Percentiles rank a stretch among this genome's conserved stretches.
phyloP scores from a whole-genome alignment of 2,797 vertebrate species.

The Heterohyrax brucei region DNA sequence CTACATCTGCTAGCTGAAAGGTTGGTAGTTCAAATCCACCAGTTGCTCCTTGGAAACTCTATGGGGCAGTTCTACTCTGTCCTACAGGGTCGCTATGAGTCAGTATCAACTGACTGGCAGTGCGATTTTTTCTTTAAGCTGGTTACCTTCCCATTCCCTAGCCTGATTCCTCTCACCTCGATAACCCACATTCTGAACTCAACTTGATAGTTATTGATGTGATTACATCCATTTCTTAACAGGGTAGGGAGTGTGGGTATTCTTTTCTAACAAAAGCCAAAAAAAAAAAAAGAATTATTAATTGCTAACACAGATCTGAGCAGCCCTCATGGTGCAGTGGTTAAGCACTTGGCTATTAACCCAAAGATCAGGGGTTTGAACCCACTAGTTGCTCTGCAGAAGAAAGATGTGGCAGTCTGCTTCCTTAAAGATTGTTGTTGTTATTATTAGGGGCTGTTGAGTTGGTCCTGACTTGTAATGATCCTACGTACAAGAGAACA shows the following conservation, averaged over 20 bases:
- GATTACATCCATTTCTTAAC: neutral
- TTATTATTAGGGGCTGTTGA: too few species aligned
- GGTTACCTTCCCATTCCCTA: neutral
- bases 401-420: neutral
- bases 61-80: too few species aligned
- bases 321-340: neutral
- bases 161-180: neutral
- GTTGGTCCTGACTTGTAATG: too few species aligned
- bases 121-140: too few species aligned
- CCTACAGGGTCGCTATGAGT: too few species aligned
- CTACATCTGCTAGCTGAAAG: too few species aligned
- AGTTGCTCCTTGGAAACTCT: too few species aligned
- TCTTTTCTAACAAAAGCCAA: neutral
- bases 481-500: too few species aligned
- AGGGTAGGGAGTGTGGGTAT: neutral
- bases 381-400: neutral
- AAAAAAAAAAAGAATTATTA: slow-evolving; percentile 18
- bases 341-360: neutral
- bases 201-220: slow-evolving; percentile 1
- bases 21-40: too few species aligned
- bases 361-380: neutral
- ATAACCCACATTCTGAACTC: slow-evolving; percentile 32
- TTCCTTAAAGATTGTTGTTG: neutral
- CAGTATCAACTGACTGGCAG: too few species aligned
- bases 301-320: slow-evolving; percentile 36